A percentile compares a stretch with the other conserved stretches of the same genome.
phyloP scores from a whole-genome alignment of 2,113 vertebrate species.

The Corvus moneduloides region DNA sequence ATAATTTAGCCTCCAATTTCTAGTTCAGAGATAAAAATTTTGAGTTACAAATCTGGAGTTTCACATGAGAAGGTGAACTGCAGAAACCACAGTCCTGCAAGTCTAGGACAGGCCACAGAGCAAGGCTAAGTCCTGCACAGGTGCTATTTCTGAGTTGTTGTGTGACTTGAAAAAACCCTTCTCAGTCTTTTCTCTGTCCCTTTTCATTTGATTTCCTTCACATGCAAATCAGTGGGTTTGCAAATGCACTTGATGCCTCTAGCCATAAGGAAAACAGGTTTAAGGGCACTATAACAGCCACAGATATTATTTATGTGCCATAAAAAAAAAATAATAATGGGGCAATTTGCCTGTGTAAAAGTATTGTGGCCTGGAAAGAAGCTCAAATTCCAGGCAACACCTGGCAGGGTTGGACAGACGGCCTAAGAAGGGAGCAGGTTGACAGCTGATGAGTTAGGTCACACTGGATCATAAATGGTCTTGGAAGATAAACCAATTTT shows the following conservation, averaged over 20 bases:
- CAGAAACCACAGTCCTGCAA: not conserved
- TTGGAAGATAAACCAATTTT: not conserved
- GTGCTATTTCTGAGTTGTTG: not conserved
- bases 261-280: not conserved
- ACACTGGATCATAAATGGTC: not conserved
- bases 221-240: not conserved
- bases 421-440: not conserved
- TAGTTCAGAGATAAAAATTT: not conserved
- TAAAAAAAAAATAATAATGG: rapidly evolving
- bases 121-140: not conserved
- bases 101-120: rapidly evolving
- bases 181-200: not conserved
- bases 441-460: not conserved
- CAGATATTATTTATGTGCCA: not conserved
- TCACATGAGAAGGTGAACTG: not conserved
- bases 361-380: not conserved
- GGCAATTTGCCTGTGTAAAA: not conserved
- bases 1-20: not conserved
- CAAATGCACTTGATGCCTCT: not conserved
- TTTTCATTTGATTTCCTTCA: not conserved
- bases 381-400: not conserved
- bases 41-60: not conserved
- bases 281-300: not conserved
- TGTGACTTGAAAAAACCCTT: not conserved
- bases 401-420: not conserved